Evolutionary conservation across 2,113 vertebrate genomes (phyloP), one percentile per base, ranked within the genome.

Genomic region (Orthonyx spaldingii): DNA sequence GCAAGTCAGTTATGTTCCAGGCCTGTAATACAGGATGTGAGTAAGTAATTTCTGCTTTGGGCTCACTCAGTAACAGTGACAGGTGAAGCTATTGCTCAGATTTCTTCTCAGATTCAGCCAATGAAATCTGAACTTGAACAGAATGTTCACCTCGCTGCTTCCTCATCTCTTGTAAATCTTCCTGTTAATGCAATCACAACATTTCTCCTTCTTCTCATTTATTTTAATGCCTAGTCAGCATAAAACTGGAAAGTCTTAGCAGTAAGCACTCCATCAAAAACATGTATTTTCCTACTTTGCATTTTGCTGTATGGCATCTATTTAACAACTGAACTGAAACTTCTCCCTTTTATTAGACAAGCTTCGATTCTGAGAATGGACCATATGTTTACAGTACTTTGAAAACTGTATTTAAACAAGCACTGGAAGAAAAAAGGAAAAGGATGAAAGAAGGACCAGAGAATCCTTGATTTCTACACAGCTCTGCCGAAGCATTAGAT

Each of bases 331-430:
- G 56, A 89, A 79, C 44, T 93, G 56, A 19, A 39, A 56, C 72
- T 94, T 95, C 64, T 96, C 68, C 85, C 84, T 94, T 96, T 93
- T 70, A 68, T 46, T 90, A 99, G 99, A 97, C 98, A 42, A 97
- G 94, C 92, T 96, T 97, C 9, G 96, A 98, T 94, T 98, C 98
- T 50, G 98, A 98, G 92, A 96, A 98, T 37, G 98, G 98, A 57
- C 95, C 96, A 16, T 42, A 96, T 72, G 95, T 99, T 94, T 98
- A 98, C 96, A 92, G 84, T 32, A 98, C 98, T 50, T 97, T 99
- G 78, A 98, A 97, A 97, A 98, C 98, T 94, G 98, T 99, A 95
- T 98, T 99, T 97, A 98, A 98, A 77, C 98, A 98, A 84, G 96
- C 98, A 65, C 96, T 99, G 75, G 97, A 98, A 88, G 98, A 98